Conservation (phyloP, 2,797 vertebrate species). For the Propithecus deckenii region DNA sequence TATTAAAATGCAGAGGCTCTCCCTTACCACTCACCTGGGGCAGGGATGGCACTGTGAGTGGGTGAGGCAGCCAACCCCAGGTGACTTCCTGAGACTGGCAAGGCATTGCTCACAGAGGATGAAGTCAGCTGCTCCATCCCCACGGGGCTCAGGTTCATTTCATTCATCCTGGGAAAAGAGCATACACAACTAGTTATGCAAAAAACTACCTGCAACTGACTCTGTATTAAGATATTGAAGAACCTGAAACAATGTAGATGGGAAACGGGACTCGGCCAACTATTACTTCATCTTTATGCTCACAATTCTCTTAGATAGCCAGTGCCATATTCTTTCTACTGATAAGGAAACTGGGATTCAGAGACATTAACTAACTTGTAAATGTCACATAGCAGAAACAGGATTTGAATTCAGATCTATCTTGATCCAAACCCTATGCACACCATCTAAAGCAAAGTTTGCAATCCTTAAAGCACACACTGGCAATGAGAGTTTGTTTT, state of each 20-base stretch:
- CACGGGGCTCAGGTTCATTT: conserved; percentile 97
- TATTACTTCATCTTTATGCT: neutral
- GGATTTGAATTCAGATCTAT: neutral
- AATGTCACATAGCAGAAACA: neutral
- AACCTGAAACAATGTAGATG: neutral
- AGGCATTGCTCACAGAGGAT: conserved; percentile 91
- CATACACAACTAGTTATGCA: neutral
- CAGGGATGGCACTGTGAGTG: conserved; percentile 93
- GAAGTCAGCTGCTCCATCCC: conserved; percentile 98
- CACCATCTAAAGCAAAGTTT: neutral
- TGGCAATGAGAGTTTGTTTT: neutral
- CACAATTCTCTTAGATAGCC: neutral
- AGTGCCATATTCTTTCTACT: neutral
- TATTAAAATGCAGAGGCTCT: neutral
- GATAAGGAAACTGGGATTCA: neutral
- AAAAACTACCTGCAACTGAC: neutral
- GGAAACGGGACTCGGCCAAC: neutral
- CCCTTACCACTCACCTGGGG: conserved; percentile 88
- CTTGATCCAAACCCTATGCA: neutral
- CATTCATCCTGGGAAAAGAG: conserved; percentile 93
- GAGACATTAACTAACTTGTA: neutral
- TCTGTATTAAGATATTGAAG: neutral
- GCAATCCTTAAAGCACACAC: neutral
- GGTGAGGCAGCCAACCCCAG: conserved; percentile 95
- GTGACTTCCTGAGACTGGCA: conserved; percentile 91